Percentiles rank a stretch among this genome's conserved stretches.
Evolutionary conservation across 2,113 vertebrate genomes (phyloP).

Genomic region (Chitala chitala): DNA sequence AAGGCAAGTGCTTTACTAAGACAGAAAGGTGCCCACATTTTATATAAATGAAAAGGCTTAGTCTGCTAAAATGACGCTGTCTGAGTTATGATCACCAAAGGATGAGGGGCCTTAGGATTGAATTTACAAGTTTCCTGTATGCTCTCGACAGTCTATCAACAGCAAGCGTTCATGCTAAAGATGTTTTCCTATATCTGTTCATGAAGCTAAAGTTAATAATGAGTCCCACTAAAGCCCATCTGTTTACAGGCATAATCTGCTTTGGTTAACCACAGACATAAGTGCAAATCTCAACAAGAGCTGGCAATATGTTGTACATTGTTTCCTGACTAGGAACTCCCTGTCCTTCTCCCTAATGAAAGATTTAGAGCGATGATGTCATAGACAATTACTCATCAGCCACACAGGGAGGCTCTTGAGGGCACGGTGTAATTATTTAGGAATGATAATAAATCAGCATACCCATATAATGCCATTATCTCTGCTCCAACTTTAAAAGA

Average conservation of each 20-base stretch:
- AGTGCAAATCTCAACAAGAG: background rate
- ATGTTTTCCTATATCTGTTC: background rate
- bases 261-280: background rate
- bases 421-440: background rate
- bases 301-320: background rate
- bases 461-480: background rate
- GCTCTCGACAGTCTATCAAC: background rate
- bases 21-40: no score
- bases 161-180: background rate
- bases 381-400: background rate
- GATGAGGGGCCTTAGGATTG: no score
- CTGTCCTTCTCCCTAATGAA: background rate
- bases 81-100: no score
- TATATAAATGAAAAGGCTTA: no score
- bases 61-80: no score
- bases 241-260: background rate
- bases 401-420: constrained; percentile 1
- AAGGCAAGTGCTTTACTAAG: no score
- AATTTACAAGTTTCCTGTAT: no score
- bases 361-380: background rate
- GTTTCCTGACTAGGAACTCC: background rate
- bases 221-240: background rate
- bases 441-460: constrained; percentile 13
- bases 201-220: constrained; percentile 1
- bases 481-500: background rate